phyloP scores from a whole-genome alignment of 1,140 invertebrate genomes.

The Paramacrobiotus metropolitanus region DNA sequence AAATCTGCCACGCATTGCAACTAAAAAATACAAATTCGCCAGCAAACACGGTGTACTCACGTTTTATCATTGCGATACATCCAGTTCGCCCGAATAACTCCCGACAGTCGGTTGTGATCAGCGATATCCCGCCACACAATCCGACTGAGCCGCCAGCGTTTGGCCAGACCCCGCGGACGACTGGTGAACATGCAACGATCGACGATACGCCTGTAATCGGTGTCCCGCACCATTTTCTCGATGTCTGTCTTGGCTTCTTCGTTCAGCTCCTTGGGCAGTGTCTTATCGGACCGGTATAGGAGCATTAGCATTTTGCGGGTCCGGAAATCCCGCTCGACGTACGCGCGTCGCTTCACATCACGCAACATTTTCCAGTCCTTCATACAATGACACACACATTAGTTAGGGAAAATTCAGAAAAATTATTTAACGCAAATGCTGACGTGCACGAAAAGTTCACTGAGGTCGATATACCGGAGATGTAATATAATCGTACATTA shows the following conservation, averaged over 20 bases:
- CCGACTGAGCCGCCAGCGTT: conserved; percentile 53
- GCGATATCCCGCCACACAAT: conserved; percentile 62
- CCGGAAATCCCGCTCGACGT: not conserved
- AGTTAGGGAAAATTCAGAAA: too few species aligned
- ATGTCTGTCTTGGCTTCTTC: not conserved
- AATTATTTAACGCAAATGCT: too few species aligned
- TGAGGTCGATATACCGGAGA: too few species aligned
- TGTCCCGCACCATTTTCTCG: not conserved
- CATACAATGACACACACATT: too few species aligned
- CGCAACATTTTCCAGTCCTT: not conserved
- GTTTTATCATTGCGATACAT: conserved; percentile 15
- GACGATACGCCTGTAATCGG: not conserved
- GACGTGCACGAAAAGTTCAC: too few species aligned
- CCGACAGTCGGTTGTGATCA: conserved; percentile 68
- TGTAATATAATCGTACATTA: too few species aligned
- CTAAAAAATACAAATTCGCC: not conserved
- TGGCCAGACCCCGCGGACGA: conserved; percentile 42
- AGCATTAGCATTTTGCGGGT: not conserved
- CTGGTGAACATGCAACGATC: conserved; percentile 50
- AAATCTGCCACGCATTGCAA: not conserved
- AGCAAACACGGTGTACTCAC: not conserved
- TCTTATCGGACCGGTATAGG: not conserved
- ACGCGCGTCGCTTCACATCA: not conserved
- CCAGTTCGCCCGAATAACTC: conserved; percentile 69
- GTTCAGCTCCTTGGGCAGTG: not conserved